Evolutionary conservation across 2,797 vertebrate genomes (phyloP).

Genomic region (Halcyon chelicuti): DNA sequence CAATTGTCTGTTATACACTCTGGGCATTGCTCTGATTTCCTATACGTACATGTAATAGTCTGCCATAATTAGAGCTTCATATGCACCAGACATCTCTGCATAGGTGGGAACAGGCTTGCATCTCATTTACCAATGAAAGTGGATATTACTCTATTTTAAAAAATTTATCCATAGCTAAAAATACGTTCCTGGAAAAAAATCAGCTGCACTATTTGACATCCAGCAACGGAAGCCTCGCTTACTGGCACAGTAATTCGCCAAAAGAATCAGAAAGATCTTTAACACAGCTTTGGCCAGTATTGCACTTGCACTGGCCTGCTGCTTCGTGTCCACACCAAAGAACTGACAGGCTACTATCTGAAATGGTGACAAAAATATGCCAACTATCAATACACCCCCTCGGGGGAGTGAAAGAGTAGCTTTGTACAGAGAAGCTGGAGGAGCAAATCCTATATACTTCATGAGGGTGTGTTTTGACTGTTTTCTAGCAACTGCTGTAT

Average conservation of each 20-base stretch:
- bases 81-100: neutral
- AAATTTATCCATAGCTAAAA: neutral
- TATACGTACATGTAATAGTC: neutral
- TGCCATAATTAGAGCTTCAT: neutral
- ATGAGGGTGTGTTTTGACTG: conserved; percentile 22
- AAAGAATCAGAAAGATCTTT: neutral
- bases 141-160: neutral
- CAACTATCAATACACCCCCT: neutral
- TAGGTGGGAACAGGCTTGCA: neutral
- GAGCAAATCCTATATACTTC: conserved; percentile 10
- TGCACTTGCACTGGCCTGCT: neutral
- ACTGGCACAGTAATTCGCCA: neutral
- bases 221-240: neutral
- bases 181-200: neutral
- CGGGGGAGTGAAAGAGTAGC: neutral
- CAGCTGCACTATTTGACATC: neutral
- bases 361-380: conserved; percentile 6
- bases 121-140: neutral
- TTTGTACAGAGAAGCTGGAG: neutral
- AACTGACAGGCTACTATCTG: neutral
- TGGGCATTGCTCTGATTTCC: neutral
- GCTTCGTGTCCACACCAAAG: neutral
- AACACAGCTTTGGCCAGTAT: neutral
- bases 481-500: conserved; percentile 59
- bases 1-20: rapidly evolving